A percentile compares a stretch with the other conserved stretches of the same genome.
These are phyloP conservation scores for Amphiura filiformis DNA, from an alignment of 35 echinoderm and acorn worm species.

Conservation along the genomic window DNA sequence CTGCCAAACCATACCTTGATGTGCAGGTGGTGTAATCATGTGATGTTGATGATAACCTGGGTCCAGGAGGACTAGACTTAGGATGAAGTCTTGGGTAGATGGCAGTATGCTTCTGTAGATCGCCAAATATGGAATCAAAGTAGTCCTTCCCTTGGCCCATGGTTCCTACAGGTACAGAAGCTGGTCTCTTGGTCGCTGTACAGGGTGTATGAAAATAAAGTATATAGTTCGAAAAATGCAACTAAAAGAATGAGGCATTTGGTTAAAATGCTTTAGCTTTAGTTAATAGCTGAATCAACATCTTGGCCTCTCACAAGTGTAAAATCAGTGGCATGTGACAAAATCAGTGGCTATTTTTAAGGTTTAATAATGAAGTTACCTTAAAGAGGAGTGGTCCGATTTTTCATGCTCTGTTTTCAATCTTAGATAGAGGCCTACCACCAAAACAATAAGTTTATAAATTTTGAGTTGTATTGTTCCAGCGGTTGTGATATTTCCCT, in stretches of 20 bases:
- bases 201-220: too few relatives aligned
- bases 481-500: too few relatives aligned
- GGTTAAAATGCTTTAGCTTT: background rate
- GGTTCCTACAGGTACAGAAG: slow-evolving; percentile 77
- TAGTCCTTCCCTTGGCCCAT: slow-evolving; percentile 99
- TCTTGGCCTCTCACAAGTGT: too few relatives aligned
- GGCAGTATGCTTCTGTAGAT: slow-evolving; percentile 57
- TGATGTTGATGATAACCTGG: slow-evolving; percentile 41
- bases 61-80: slow-evolving; percentile 55
- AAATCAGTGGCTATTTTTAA: background rate
- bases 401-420: too few relatives aligned
- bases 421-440: too few relatives aligned
- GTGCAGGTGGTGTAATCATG: slow-evolving; percentile 97
- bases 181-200: slow-evolving; percentile 41
- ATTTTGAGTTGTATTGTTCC: too few relatives aligned
- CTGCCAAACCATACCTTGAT: slow-evolving; percentile 78
- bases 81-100: slow-evolving; percentile 57
- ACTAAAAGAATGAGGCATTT: background rate
- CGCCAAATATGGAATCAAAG: slow-evolving; percentile 96
- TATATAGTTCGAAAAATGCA: too few relatives aligned
- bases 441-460: too few relatives aligned
- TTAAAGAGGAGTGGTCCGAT: background rate
- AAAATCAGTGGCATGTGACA: too few relatives aligned
- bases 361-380: background rate
- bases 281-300: too few relatives aligned